These are phyloP conservation scores for Lagodon rhomboides DNA, from an alignment of 2,797 vertebrate species.

Conservation along the genomic window DNA sequence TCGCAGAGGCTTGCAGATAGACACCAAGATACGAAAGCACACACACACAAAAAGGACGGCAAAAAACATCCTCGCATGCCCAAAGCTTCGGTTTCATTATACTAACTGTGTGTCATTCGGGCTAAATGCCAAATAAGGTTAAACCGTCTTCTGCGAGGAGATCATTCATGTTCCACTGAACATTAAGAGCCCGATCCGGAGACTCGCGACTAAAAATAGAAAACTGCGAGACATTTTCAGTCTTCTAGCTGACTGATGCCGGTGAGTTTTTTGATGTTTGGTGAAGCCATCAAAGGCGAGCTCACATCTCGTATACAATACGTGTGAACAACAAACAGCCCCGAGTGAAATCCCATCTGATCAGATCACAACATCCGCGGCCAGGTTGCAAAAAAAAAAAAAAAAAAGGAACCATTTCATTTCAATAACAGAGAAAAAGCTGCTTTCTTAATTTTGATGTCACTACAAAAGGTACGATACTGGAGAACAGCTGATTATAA, in stretches of 20 bases:
- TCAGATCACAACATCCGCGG: background rate
- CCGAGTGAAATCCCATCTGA: conserved; percentile 15
- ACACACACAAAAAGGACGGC: background rate
- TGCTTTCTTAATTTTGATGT: background rate
- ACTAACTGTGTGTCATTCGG: conserved; percentile 28
- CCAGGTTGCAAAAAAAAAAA: background rate
- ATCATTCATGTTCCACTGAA: conserved; percentile 55
- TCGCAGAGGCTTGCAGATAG: background rate
- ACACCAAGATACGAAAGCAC: conserved; percentile 15
- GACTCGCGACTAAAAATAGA: conserved; percentile 37
- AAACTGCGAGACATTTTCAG: conserved; percentile 15
- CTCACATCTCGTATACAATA: background rate
- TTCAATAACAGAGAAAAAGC: background rate
- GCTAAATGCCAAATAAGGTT: conserved; percentile 61
- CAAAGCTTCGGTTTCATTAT: conserved; percentile 36
- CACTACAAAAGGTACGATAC: background rate
- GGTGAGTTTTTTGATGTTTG: conserved; percentile 30
- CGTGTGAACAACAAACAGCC: conserved; percentile 5
- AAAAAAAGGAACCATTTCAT: background rate
- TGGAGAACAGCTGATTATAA: background rate
- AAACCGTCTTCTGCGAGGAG: conserved; percentile 52
- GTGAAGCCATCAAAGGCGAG: conserved; percentile 10
- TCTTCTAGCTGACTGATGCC: conserved; percentile 21
- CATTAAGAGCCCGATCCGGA: conserved; percentile 29
- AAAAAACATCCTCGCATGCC: background rate